These are phyloP conservation scores for Drosophila sturtevanti DNA, from an alignment of 1,140 invertebrate species.

Conservation along the genomic window DNA sequence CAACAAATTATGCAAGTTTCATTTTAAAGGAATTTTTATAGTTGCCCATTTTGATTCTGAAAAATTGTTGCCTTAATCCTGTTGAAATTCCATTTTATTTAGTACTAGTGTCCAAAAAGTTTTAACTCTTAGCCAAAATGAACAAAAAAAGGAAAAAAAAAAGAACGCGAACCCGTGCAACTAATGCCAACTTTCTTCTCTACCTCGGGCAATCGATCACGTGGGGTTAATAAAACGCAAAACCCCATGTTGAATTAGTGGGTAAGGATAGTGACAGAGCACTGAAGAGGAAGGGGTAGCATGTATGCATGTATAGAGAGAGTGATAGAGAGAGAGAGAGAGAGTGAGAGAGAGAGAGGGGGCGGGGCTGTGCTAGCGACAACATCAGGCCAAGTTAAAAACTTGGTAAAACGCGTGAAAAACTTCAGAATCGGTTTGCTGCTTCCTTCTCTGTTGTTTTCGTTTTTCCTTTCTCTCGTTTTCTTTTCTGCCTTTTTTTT, in stretches of 20 bases:
- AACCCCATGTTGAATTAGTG: conserved; percentile 8
- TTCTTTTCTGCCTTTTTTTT: not conserved
- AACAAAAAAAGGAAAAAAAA: conserved; percentile 6
- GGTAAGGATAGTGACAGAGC: not conserved
- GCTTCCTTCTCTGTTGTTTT: not conserved
- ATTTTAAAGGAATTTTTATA: not conserved
- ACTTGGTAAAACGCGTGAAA: conserved; percentile 29
- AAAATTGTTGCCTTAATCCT: not conserved
- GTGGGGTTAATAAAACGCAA: conserved; percentile 55
- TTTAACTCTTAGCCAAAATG: not conserved
- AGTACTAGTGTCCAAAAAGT: conserved; percentile 19
- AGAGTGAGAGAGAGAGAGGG: conserved; percentile 8
- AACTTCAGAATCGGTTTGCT: conserved; percentile 41
- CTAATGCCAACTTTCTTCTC: conserved; percentile 36
- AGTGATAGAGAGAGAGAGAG: no score
- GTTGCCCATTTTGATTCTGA: not conserved
- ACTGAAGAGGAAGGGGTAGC: no score
- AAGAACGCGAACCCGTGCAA: conserved; percentile 17
- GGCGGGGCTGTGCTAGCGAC: conserved; percentile 17
- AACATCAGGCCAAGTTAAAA: conserved; percentile 16
- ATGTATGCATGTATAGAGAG: no score
- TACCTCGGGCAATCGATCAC: conserved; percentile 50
- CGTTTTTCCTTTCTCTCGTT: not conserved
- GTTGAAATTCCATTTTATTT: conserved; percentile 16
- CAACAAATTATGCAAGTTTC: conserved; percentile 8